phyloP scores from a whole-genome alignment of 2,797 vertebrate genomes.

The Neomorphus geoffroyi region DNA sequence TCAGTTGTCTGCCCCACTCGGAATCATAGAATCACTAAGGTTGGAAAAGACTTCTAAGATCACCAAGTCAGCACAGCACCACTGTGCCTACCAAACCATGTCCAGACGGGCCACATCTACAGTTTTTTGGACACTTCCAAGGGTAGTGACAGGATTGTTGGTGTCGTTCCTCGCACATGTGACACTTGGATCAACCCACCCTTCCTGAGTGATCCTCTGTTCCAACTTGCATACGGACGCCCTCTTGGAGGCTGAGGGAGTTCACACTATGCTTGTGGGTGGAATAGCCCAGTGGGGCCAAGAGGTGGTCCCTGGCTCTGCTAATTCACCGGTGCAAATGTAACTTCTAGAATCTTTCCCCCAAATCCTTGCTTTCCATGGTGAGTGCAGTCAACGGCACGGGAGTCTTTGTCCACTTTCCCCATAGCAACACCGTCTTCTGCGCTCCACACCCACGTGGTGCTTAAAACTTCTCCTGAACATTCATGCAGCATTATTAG shows the following conservation, averaged over 20 bases:
- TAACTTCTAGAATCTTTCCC: background rate
- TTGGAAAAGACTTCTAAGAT: no score
- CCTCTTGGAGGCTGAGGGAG: background rate
- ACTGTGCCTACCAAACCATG: no score
- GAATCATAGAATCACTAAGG: no score
- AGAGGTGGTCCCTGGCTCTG: background rate
- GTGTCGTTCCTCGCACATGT: background rate
- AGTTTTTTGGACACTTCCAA: no score
- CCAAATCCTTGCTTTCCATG: fast-evolving
- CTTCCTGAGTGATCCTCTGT: background rate
- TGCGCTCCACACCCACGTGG: background rate
- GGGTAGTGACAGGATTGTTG: background rate
- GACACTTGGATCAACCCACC: background rate
- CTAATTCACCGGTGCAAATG: background rate
- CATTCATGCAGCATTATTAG: background rate
- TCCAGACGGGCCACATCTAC: no score
- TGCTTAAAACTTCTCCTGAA: background rate
- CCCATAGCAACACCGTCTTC: background rate
- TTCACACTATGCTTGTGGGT: fast-evolving
- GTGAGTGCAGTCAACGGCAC: background rate
- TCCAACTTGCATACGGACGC: background rate
- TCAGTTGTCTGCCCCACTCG: background rate
- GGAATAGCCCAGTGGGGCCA: background rate
- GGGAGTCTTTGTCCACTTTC: background rate
- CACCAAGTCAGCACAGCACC: no score